Conservation (phyloP, 2,888 invertebrate genomes). For the Tortrix viridana region DNA sequence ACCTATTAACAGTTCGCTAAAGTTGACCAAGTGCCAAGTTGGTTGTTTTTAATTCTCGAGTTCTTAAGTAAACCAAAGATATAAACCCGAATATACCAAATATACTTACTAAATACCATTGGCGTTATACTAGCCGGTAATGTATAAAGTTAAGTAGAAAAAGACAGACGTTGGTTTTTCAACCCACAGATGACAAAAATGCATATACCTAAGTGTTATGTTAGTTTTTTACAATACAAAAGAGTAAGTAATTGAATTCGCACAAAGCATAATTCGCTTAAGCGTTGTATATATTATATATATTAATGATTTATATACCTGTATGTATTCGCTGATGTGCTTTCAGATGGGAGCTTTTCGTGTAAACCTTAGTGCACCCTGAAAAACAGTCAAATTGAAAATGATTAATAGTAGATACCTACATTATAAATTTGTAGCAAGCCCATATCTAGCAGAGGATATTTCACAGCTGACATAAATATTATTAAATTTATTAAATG, state of each 20-base stretch:
- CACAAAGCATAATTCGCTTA: conserved; percentile 22
- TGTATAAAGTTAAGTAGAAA: too few relatives aligned
- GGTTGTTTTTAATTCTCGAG: background rate
- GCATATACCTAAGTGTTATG: background rate
- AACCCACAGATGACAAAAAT: conserved; percentile 3
- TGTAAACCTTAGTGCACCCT: conserved; percentile 99
- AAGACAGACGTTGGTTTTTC: too few relatives aligned
- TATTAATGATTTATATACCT: conserved; percentile 84
- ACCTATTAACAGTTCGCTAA: too few relatives aligned
- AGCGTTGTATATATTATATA: conserved; percentile 6
- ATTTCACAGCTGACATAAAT: too few relatives aligned
- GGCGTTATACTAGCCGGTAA: conserved; percentile 21
- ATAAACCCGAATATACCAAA: background rate
- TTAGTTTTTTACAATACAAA: background rate
- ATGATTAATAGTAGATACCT: too few relatives aligned
- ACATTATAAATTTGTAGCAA: too few relatives aligned
- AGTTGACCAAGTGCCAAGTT: background rate
- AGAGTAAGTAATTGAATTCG: conserved; percentile 17
- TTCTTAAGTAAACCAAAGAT: background rate
- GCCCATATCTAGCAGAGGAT: too few relatives aligned
- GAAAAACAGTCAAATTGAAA: conserved; percentile 59
- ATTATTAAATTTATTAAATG: too few relatives aligned
- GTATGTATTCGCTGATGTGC: conserved; percentile 99
- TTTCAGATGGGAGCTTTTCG: conserved; percentile 98
- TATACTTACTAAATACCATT: conserved; percentile 43